Base-by-base conservation (phyloP, 2,113 vertebrate genomes). In the Equus przewalskii region DNA sequence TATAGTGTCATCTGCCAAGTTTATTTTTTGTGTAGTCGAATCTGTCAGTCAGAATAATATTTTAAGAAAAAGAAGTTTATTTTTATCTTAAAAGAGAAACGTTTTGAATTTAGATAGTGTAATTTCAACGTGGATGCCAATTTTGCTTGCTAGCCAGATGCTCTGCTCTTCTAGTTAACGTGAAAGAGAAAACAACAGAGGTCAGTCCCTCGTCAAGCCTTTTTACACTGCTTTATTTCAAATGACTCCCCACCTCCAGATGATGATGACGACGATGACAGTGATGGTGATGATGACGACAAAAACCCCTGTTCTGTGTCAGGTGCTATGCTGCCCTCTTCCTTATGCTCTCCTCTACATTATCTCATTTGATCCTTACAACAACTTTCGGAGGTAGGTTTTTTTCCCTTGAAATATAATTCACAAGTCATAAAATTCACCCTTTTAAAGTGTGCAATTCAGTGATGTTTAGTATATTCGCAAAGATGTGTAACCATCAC, bases 31-130 rank as follows among this genome's bases (percentile, higher is more conserved):
- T 89, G 22, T 84, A 75, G 86, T 96, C 80, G 82, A 30, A 94
- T 86, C 82, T 97, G 82, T 86, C 95, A 89, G 90, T 62, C 56
- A 51, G 58, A 72, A 72, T 58, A 51, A 82, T 97, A 96, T 98
- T 96, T 98, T 96, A 93, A 91, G 93, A 49, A 96, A 86, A 88
- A 69, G 14, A 82, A 60, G 51, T 81, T 64, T 94, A 91, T 96
- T 98, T 97, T 97, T 96, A 89, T 93, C 76, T 93, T 78, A 70
- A 82, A 82, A 94, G 41, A 76, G 11, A 54, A 91, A 72, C 7
- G 9, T 85, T 96, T 86, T 97, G 70, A 97, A 86, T 95, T 95
- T 94, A 81, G 94, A 89, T 15, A 28, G 36, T 60, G 13, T 49
- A 26, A 81, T 93, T 91, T 82, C 78, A 58, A 46, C 1, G 10